Evolutionary conservation across 2,797 vertebrate genomes (phyloP), one percentile per base, ranked within the genome.

Genomic region (Labroides dimidiatus): DNA sequence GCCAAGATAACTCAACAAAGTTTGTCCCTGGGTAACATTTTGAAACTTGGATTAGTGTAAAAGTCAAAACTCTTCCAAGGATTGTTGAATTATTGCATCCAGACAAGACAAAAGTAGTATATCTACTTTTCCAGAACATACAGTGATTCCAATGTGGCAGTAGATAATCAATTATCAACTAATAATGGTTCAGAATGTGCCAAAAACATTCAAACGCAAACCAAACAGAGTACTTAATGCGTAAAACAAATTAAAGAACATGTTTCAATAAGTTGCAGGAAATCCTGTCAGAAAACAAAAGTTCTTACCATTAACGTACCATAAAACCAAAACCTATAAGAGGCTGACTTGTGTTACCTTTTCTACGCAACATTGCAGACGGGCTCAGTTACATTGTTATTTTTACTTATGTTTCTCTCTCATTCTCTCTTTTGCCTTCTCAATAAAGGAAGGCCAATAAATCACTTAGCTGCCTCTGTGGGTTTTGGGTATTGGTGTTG

Each of bases 401-500:
- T 91, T 88, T 88, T 89, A 80, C 86, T 90, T 82, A 82, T 89
- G 83, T 85, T 87, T 86, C 76, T 85, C 80, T 75, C 79, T 85
- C 80, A 74, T 81, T 87, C 84, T 84, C 80, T 82, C 65, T 64
- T 62, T 64, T 64, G 64, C 72, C 68, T 77, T 80, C 77, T 80
- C 84, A 88, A 87, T 89, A 88, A 89, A 87, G 87, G 85, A 77
- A 81, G 56, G 73, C 75, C 82, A 88, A 92, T 93, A 91, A 91
- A 93, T 93, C 92, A 92, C 87, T 71, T 75, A 81, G 83, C 83
- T 81, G 78, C 82, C 85, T 84, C 77, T 83, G 77, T 61, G 87
- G 87, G 65, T 91, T 89, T 87, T 72, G 82, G 83, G 80, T 91
- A 87, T 91, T 91, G 87, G 82, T 90, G 84, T 90, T 91, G 90